A percentile compares a stretch with the other conserved stretches of the same genome.
Conservation (phyloP, 2,888 invertebrate species). For the Ormyrus thymus region DNA sequence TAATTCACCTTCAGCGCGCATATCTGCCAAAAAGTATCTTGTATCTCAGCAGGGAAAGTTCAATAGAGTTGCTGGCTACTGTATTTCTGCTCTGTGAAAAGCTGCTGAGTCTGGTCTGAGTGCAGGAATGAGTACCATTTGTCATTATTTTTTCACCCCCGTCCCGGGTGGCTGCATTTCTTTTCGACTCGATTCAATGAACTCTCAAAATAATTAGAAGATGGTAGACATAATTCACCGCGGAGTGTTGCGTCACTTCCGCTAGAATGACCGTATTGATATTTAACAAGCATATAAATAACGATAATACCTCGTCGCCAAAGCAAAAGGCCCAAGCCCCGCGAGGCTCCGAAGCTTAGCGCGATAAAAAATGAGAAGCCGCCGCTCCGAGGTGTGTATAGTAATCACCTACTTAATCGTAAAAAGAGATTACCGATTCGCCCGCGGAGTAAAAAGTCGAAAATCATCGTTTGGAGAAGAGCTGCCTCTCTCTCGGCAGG, state of each 20-base stretch:
- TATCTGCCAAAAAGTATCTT: background rate
- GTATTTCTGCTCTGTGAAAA: too few species aligned
- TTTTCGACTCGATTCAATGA: background rate
- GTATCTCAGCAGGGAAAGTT: background rate
- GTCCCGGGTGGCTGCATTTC: too few species aligned
- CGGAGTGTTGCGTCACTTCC: too few species aligned
- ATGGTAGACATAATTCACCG: background rate
- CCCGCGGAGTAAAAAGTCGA: background rate
- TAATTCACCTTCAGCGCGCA: slow-evolving; percentile 1
- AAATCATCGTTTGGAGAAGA: slow-evolving; percentile 41
- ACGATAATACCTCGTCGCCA: background rate
- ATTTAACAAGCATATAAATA: background rate
- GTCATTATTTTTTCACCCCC: too few species aligned
- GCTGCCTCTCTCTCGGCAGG: background rate
- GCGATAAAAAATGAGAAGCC: too few species aligned
- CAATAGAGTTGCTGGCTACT: background rate
- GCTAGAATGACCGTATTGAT: background rate
- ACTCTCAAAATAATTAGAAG: background rate
- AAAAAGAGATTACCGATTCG: slow-evolving; percentile 28
- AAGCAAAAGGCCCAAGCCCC: background rate
- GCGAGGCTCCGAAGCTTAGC: too few species aligned
- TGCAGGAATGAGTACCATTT: too few species aligned
- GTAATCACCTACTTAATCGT: slow-evolving; percentile 38
- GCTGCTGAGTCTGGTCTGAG: too few species aligned
- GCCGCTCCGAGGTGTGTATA: background rate